Evolutionary conservation across 2,888 invertebrate genomes (phyloP).

Genomic region (Parascotia fuliginaria): DNA sequence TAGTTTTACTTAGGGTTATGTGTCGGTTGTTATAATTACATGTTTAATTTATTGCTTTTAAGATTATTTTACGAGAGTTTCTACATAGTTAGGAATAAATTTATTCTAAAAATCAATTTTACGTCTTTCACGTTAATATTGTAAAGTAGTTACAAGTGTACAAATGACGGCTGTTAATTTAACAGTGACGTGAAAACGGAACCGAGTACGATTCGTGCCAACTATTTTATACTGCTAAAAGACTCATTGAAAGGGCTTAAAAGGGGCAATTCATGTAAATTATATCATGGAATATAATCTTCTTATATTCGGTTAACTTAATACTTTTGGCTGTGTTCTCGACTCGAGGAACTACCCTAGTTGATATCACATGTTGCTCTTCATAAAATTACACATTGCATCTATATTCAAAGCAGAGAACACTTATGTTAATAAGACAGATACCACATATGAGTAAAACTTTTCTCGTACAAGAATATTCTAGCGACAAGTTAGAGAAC

Average conservation of each 20-base stretch:
- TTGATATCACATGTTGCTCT: slow-evolving; percentile 6
- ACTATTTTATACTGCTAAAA: slow-evolving; percentile 2
- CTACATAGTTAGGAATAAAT: not conserved
- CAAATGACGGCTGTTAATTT: not conserved
- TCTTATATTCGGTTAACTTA: not conserved
- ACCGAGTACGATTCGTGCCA: not conserved
- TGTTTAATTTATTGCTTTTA: slow-evolving; percentile 8
- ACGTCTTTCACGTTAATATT: no score
- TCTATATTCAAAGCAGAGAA: slow-evolving; percentile 2
- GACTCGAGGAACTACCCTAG: not conserved
- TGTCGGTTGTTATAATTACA: slow-evolving; percentile 10
- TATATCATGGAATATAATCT: not conserved
- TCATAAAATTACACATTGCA: slow-evolving; percentile 6
- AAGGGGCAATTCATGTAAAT: not conserved
- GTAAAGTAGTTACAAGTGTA: no score
- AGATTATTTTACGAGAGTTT: not conserved
- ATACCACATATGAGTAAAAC: not conserved
- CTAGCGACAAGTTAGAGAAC: not conserved
- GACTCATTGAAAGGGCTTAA: slow-evolving; percentile 1
- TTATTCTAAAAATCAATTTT: not conserved
- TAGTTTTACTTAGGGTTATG: slow-evolving; percentile 14
- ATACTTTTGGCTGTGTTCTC: not conserved
- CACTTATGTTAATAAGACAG: slow-evolving; percentile 4
- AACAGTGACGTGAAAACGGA: not conserved
- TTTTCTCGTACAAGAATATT: not conserved